Evolutionary conservation across 2,113 vertebrate genomes (phyloP).

Genomic region (Hemiscyllium ocellatum): DNA sequence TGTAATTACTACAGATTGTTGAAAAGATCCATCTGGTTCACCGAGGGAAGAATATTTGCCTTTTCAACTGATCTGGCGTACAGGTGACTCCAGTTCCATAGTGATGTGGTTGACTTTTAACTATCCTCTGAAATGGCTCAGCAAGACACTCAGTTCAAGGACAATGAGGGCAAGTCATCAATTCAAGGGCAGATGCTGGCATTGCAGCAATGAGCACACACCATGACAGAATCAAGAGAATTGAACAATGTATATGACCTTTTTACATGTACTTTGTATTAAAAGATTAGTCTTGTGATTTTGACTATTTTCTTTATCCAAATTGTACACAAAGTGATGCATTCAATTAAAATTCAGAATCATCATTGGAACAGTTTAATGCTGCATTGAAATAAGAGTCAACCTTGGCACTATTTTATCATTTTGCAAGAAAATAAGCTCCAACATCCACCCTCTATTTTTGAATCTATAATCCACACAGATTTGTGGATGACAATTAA

Average conservation of each 20-base stretch:
- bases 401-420: not conserved
- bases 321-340: not conserved
- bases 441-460: not conserved
- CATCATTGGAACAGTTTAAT: not conserved
- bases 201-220: too few relatives aligned
- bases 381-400: not conserved
- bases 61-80: too few relatives aligned
- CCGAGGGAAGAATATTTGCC: too few relatives aligned
- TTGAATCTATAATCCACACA: not conserved
- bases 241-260: not conserved
- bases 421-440: not conserved
- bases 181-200: too few relatives aligned
- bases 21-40: too few relatives aligned
- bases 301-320: not conserved
- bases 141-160: too few relatives aligned
- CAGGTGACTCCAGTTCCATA: too few relatives aligned
- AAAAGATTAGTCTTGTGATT: not conserved
- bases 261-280: not conserved
- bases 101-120: too few relatives aligned
- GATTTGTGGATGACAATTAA: not conserved
- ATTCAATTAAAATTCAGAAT: not conserved
- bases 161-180: too few relatives aligned
- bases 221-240: too few relatives aligned
- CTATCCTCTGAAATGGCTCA: too few relatives aligned
- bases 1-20: too few relatives aligned